A percentile compares a stretch with the other conserved stretches of the same genome.
Evolutionary conservation across 2,888 invertebrate species (phyloP).

Genomic region (Lycophotia porphyrea): DNA sequence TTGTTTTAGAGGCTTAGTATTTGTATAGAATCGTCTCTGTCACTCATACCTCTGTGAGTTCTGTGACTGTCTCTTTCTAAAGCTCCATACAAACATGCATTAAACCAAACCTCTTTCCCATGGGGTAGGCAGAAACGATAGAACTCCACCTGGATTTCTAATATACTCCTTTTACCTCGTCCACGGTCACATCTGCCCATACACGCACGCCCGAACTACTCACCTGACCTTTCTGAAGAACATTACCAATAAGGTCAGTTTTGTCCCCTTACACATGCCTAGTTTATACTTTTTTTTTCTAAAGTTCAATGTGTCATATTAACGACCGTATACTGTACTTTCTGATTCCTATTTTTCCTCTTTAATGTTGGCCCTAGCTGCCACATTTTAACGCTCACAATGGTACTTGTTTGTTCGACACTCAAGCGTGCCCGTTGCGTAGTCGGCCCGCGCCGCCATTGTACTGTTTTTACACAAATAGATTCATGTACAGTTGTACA

Average conservation of each 20-base stretch:
- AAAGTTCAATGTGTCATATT: not conserved
- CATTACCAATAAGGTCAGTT: not conserved
- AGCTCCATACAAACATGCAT: not conserved
- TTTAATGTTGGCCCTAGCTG: not conserved
- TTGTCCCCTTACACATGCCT: not conserved
- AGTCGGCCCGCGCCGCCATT: slow-evolving; percentile 37
- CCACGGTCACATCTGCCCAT: not conserved
- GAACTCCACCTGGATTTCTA: not conserved
- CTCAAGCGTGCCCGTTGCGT: slow-evolving; percentile 32
- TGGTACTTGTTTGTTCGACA: slow-evolving; percentile 31
- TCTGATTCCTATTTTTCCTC: slow-evolving; percentile 3
- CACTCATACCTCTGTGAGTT: not conserved
- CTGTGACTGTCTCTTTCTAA: not conserved
- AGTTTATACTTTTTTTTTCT: not conserved
- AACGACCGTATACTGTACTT: not conserved
- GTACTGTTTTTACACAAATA: slow-evolving; percentile 52
- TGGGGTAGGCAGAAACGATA: not conserved
- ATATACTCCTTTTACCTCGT: not conserved
- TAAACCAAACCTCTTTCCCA: not conserved
- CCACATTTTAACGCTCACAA: slow-evolving; percentile 22
- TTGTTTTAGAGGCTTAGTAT: not conserved
- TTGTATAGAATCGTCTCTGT: not conserved
- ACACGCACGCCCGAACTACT: not conserved
- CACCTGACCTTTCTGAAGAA: not conserved
- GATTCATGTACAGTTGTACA: slow-evolving; percentile 42